phyloP scores from a whole-genome alignment of 2,113 vertebrate species.

The Nycticorax nycticorax region DNA sequence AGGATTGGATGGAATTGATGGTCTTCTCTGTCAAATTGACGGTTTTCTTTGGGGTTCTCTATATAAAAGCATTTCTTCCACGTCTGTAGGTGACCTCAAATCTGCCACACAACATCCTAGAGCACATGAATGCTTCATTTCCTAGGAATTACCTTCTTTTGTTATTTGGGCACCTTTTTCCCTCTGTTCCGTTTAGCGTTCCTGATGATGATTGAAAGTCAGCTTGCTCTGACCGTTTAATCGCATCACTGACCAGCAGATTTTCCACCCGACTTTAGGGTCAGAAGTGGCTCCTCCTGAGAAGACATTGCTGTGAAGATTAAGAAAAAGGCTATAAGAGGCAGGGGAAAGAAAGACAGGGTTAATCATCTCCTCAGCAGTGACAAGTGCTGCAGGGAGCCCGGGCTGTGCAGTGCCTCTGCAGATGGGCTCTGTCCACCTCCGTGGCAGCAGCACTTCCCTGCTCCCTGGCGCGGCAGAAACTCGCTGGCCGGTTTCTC shows the following conservation, averaged over 20 bases:
- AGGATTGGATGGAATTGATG: background rate
- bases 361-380: background rate
- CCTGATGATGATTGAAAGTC: background rate
- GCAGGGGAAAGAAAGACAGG: background rate
- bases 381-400: background rate
- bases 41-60: background rate
- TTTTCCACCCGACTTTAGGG: background rate
- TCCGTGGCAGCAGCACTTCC: background rate
- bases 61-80: background rate
- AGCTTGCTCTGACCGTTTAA: background rate
- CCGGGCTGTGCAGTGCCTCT: background rate
- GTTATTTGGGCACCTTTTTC: background rate
- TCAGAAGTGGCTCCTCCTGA: background rate
- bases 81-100: background rate
- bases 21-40: background rate
- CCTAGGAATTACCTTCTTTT: background rate
- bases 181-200: background rate
- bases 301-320: background rate
- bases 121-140: background rate
- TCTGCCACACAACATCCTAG: background rate
- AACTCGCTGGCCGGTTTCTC: background rate
- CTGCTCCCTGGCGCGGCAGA: background rate
- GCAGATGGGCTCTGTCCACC: background rate
- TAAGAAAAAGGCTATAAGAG: background rate
- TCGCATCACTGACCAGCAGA: background rate